Evolutionary conservation across 92 coral and sea anemone species (phyloP).

Genomic region (Bergia sp.): DNA sequence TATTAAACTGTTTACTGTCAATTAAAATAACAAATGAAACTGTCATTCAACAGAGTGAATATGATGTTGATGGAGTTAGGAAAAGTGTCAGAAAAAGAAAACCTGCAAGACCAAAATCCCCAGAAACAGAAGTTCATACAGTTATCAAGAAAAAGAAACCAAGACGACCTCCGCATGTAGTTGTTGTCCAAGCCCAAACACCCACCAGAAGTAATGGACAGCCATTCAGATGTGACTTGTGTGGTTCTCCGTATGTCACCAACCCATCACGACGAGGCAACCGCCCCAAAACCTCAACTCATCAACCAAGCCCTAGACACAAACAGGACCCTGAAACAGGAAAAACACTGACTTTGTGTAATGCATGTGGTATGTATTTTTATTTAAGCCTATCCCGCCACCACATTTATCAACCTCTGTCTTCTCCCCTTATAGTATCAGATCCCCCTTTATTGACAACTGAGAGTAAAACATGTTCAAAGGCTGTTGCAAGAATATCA

Average conservation of each 20-base stretch:
- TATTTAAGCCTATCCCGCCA: too few species aligned
- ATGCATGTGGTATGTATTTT: constrained; percentile 93
- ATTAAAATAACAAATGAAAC: neutral
- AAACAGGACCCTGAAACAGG: constrained; percentile 92
- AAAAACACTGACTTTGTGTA: constrained; percentile 87
- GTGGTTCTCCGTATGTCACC: constrained; percentile 94
- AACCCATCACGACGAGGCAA: constrained; percentile 97
- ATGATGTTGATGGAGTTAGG: constrained; percentile 61
- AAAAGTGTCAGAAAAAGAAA: constrained; percentile 87
- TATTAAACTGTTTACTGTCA: too few species aligned
- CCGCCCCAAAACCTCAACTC: constrained; percentile 82
- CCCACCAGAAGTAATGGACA: constrained; percentile 60
- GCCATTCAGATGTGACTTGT: constrained; percentile 95
- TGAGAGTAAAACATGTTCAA: too few species aligned
- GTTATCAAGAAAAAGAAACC: constrained; percentile 67
- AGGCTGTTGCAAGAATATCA: too few species aligned
- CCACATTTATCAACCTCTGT: too few species aligned
- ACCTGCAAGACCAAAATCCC: constrained; percentile 76
- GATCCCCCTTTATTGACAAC: too few species aligned
- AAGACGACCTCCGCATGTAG: constrained; percentile 60
- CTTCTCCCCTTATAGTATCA: too few species aligned
- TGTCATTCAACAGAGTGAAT: constrained; percentile 41
- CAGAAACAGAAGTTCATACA: constrained; percentile 63
- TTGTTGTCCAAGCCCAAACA: constrained; percentile 44
- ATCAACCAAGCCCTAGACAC: constrained; percentile 95